Evolutionary conservation across 2,113 vertebrate species (phyloP), one percentile per base, ranked within the genome.

Genomic region (Trachemys scripta): DNA sequence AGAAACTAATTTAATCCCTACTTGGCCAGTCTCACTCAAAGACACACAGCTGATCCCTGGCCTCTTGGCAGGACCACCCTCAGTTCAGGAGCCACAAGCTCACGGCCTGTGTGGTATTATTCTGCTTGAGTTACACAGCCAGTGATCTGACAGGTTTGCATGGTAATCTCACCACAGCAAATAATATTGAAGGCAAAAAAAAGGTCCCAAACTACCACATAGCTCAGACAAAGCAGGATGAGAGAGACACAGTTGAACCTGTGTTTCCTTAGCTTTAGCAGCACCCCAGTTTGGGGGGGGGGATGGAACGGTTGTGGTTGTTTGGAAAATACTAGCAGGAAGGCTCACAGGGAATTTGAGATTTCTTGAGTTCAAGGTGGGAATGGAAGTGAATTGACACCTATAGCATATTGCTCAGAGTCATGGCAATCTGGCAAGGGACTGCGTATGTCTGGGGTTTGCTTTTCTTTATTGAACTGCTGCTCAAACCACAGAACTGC

Each of bases 61-160:
- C 85, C 90, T 90, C 75, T 78, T 85, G 81, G 88, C 75, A 84
- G 72, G 93, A 92, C 95, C 93, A 90, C 96, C 80, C 92, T 84
- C 80, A 22, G 0, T 45, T 5, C 84, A 78, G 84, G 76, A 85
- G 94, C 91, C 82, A 38, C 0, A 22, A 90, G 80, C 59, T 22
- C 72, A 49, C 20, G 65, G 47, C 45, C 16, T 0, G 9, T 0
- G 7, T 3, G 69, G 81, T 12, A 81, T 59, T 38, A 35, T 20
- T 82, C 62, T 29, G 76, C 47, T 11, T 80, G 5, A 80, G n/a
- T 62, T 47, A 57, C 50, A n/a, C 87, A 82, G 92, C 87, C 76
- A 75, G 5, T 6, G 17, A 85, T 42, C 80, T 84, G 91, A 69
- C n/a, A 59, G 72, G 51, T 76, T 11, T 75, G 92, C 91, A 85